Evolutionary conservation across 2,888 invertebrate genomes (phyloP).

Genomic region (Lobophora halterata): DNA sequence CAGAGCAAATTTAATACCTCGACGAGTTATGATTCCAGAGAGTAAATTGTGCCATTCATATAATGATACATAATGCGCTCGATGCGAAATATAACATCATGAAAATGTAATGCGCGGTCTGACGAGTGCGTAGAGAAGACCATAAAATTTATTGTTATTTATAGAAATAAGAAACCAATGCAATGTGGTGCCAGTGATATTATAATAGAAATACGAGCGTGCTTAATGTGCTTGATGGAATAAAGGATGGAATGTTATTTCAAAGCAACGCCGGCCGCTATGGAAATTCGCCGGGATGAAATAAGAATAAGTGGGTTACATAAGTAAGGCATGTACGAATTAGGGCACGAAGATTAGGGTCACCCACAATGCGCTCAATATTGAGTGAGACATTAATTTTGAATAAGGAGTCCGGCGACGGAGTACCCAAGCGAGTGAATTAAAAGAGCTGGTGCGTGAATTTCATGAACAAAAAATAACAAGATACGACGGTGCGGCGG

Average conservation of each 20-base stretch:
- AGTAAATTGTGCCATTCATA: slow-evolving; percentile 74
- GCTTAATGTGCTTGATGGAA: not conserved
- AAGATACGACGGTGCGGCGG: slow-evolving; percentile 71
- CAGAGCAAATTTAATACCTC: slow-evolving; percentile 67
- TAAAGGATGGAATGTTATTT: not conserved
- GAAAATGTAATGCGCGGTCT: slow-evolving; percentile 29
- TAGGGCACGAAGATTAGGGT: slow-evolving; percentile 1
- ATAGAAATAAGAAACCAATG: slow-evolving; percentile 17
- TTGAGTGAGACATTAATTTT: slow-evolving; percentile 22
- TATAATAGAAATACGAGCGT: slow-evolving; percentile 14
- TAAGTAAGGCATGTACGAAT: not conserved
- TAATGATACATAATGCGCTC: slow-evolving; percentile 74
- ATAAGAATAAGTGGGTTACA: not conserved
- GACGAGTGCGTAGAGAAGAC: slow-evolving; percentile 35
- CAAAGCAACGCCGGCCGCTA: not conserved
- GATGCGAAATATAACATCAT: slow-evolving; percentile 47
- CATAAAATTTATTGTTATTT: slow-evolving; percentile 25
- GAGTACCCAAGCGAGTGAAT: slow-evolving; percentile 67
- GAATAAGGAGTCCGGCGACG: slow-evolving; percentile 24
- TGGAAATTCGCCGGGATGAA: slow-evolving; percentile 1
- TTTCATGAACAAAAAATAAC: slow-evolving; percentile 68
- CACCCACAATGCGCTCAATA: slow-evolving; percentile 8
- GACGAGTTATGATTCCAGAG: slow-evolving; percentile 59
- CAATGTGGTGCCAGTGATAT: no score
- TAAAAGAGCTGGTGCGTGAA: slow-evolving; percentile 76